Evolutionary conservation across 2,888 invertebrate genomes (phyloP).

Genomic region (Erebia aethiops): DNA sequence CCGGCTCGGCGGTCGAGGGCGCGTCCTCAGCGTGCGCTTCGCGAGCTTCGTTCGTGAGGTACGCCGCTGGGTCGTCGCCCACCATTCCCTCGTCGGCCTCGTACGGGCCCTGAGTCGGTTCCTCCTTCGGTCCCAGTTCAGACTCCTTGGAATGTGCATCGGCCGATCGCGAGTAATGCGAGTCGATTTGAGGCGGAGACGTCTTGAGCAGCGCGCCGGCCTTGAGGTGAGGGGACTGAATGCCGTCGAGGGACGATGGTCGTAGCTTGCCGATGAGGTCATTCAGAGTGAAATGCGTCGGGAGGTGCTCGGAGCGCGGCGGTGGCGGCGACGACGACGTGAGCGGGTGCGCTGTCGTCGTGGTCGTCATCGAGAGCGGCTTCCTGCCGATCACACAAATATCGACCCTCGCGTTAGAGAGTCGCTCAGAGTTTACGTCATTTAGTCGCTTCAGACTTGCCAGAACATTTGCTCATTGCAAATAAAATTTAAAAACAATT

Average conservation of each 20-base stretch:
- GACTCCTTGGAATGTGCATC: slow-evolving; percentile 72
- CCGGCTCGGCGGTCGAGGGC: slow-evolving; percentile 84
- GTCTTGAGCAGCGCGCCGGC: slow-evolving; percentile 75
- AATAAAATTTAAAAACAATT: background rate
- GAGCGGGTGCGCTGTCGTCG: slow-evolving; percentile 81
- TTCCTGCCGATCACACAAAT: slow-evolving; percentile 69
- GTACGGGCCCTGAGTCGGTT: slow-evolving; percentile 85
- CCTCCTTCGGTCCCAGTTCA: slow-evolving; percentile 70
- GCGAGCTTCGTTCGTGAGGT: slow-evolving; percentile 65
- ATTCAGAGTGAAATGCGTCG: slow-evolving; percentile 80
- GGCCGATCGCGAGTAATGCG: slow-evolving; percentile 81
- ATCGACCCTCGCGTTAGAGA: slow-evolving; percentile 70
- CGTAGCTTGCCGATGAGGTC: slow-evolving; percentile 82
- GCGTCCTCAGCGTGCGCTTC: slow-evolving; percentile 75
- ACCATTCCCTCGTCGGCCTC: slow-evolving; percentile 81
- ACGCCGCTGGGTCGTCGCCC: slow-evolving; percentile 82
- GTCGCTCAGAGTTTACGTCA: slow-evolving; percentile 46
- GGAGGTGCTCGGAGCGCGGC: slow-evolving; percentile 80
- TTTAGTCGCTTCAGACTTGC: slow-evolving; percentile 22
- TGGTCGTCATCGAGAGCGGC: slow-evolving; percentile 82
- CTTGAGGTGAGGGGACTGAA: slow-evolving; percentile 77
- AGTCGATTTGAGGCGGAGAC: slow-evolving; percentile 81
- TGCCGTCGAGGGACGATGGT: slow-evolving; percentile 76
- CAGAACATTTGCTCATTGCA: slow-evolving; percentile 1
- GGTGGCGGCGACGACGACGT: slow-evolving; percentile 82